phyloP scores from a whole-genome alignment of 2,113 vertebrate genomes.

The Pantherophis guttatus region DNA sequence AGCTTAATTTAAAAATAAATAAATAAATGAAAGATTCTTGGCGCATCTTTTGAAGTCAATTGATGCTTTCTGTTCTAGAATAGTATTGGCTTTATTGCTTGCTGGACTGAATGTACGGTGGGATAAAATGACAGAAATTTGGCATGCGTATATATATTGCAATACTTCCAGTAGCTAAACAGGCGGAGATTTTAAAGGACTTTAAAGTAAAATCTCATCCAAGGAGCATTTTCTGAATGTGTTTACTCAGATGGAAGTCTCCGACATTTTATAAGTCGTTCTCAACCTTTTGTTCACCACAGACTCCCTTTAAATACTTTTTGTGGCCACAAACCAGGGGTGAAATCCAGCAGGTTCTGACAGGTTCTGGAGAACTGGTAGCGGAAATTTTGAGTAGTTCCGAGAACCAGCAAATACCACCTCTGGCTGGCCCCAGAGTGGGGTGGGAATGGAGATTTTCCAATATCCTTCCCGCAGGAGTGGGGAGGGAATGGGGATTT shows the following conservation, averaged over 20 bases:
- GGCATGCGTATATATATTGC: neutral
- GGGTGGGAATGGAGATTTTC: too few species aligned
- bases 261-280: neutral
- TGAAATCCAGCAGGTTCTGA: too few species aligned
- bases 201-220: neutral
- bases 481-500: too few species aligned
- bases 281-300: neutral
- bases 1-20: neutral
- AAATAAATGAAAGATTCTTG: neutral
- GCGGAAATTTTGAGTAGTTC: too few species aligned
- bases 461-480: too few species aligned
- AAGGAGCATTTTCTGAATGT: neutral
- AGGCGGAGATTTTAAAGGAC: neutral
- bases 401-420: too few species aligned
- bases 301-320: neutral
- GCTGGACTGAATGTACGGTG: neutral
- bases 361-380: too few species aligned
- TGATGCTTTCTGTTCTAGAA: neutral
- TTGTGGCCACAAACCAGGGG: neutral
- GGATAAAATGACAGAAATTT: neutral
- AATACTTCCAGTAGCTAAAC: neutral
- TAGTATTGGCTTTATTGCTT: neutral
- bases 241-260: neutral
- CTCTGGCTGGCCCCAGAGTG: too few species aligned
- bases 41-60: neutral